A percentile compares a stretch with the other conserved stretches of the same genome.
Conservation (phyloP, 2,888 invertebrate species). For the Ommatoiulus sabulosus region DNA sequence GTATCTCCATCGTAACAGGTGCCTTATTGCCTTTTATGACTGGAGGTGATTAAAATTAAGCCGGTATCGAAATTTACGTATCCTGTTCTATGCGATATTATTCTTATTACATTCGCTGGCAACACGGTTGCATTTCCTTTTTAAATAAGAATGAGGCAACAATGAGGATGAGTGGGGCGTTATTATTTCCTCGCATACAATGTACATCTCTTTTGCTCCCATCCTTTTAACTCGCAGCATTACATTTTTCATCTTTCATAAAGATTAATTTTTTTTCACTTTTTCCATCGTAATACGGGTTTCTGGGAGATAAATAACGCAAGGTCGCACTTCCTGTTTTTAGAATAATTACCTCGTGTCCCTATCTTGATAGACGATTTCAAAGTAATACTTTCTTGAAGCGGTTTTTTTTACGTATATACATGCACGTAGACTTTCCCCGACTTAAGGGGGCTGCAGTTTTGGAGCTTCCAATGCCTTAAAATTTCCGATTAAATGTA, state of each 20-base stretch:
- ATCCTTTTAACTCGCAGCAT: background rate
- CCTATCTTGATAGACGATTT: no score
- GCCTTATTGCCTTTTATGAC: background rate
- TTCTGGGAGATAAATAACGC: background rate
- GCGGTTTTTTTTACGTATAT: no score
- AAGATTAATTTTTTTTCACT: background rate
- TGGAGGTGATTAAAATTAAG: conserved; percentile 19
- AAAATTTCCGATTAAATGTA: no score
- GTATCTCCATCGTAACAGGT: background rate
- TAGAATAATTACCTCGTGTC: no score
- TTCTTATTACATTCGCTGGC: background rate
- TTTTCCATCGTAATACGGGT: background rate
- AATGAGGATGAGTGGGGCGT: background rate
- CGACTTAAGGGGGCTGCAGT: no score
- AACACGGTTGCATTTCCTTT: background rate
- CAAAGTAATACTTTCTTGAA: no score
- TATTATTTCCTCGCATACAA: background rate
- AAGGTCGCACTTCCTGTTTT: background rate
- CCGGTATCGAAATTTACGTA: background rate
- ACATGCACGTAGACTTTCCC: no score
- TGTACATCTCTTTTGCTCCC: background rate
- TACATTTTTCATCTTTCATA: background rate
- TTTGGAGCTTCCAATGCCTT: no score
- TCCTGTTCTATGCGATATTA: background rate
- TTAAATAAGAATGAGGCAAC: background rate